Conservation (phyloP, 2,888 invertebrate species). For the Thymelicus acteon region DNA sequence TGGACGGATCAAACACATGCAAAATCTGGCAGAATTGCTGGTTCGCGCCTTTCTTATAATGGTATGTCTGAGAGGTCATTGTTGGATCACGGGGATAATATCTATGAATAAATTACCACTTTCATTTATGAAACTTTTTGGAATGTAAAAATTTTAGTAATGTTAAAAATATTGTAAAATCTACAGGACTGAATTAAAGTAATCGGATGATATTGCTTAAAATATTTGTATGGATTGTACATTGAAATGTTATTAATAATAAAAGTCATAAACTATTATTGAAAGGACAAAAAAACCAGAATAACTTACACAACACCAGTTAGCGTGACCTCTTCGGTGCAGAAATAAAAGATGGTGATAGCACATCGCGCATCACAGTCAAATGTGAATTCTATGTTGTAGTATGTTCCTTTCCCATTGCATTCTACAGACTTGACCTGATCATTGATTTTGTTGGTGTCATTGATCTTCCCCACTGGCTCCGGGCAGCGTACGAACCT, state of each 20-base stretch:
- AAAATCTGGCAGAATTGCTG: constrained; percentile 96
- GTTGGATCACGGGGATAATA: constrained; percentile 89
- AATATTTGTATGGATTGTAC: too few species aligned
- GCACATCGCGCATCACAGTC: constrained; percentile 98
- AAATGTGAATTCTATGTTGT: constrained; percentile 98
- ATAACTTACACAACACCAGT: constrained; percentile 92
- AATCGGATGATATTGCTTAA: not conserved
- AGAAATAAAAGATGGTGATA: constrained; percentile 97
- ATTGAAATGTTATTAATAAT: not conserved
- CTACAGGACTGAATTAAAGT: not conserved
- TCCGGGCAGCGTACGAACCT: constrained; percentile 92
- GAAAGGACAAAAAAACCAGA: not conserved
- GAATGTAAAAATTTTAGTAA: too few species aligned
- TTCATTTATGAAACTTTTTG: too few species aligned
- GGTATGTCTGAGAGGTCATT: constrained; percentile 95
- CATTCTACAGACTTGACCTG: constrained; percentile 84
- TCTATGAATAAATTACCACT: constrained; percentile 60
- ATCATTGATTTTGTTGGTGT: constrained; percentile 79
- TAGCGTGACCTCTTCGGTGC: constrained; percentile 95
- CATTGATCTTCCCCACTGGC: constrained; percentile 85
- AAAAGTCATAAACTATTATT: too few species aligned
- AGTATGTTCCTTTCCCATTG: constrained; percentile 88
- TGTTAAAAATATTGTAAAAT: too few species aligned
- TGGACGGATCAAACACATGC: constrained; percentile 95
- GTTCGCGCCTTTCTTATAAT: constrained; percentile 97